Conservation (phyloP, 2,888 invertebrate species). For the Torymus texanus region DNA sequence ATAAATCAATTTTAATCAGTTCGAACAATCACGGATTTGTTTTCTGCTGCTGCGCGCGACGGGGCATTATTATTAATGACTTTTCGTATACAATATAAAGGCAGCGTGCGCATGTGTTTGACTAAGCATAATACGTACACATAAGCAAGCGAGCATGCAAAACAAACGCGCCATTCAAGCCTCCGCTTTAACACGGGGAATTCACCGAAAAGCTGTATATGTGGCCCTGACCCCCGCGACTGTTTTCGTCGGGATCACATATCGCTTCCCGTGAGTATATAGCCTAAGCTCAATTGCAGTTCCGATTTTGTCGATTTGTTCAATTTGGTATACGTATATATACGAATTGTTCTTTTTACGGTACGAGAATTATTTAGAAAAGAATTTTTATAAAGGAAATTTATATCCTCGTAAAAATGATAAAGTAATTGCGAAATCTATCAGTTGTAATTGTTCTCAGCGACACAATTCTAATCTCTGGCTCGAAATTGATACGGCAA, state of each 20-base stretch:
- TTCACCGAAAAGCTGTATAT: constrained; percentile 36
- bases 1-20: not conserved
- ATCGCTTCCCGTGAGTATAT: not conserved
- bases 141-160: not conserved
- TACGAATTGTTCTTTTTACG: too few relatives aligned
- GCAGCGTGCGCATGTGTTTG: not conserved
- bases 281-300: constrained; percentile 4
- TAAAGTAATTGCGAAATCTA: too few relatives aligned
- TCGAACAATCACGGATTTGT: not conserved
- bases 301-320: not conserved
- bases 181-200: not conserved
- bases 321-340: too few relatives aligned
- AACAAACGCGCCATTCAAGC: constrained; percentile 36
- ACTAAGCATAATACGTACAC: too few relatives aligned
- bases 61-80: too few relatives aligned
- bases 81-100: constrained; percentile 2
- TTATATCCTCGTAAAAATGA: not conserved
- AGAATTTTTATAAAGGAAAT: too few relatives aligned
- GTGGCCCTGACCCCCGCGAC: not conserved
- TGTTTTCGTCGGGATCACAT: constrained; percentile 41
- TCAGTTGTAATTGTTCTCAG: not conserved
- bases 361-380: too few relatives aligned
- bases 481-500: not conserved
- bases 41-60: not conserved
- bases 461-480: not conserved